Evolutionary conservation across 2,888 invertebrate genomes (phyloP), one percentile per base, ranked within the genome.

Genomic region (Blastobasis lacticolella): DNA sequence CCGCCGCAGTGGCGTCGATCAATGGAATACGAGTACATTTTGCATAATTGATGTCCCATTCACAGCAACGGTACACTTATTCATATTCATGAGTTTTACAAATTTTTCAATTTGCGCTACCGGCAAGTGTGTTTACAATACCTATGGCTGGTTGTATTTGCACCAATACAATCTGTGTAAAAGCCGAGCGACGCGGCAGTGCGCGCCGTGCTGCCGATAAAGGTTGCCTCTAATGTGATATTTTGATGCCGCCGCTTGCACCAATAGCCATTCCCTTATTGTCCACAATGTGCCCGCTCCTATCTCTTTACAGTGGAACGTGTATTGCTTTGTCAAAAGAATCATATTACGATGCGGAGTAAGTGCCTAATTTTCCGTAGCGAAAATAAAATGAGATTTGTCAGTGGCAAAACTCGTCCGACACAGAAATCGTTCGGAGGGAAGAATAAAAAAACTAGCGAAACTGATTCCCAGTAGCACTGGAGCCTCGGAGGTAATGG

Each of bases 61-160:
- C 82, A 81, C 75, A 71, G 71, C 72, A 71, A 72, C 75, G 73
- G 74, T 77, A 77, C 74, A 78, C 77, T 79, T 85, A 82, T 86
- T 86, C 80, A 86, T 86, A 87, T 87, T 86, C 85, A 87, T 87
- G 85, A 84, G 81, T 79, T 85, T 84, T 72, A 77, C 76, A 81
- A 78, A 72, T 78, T 81, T 83, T 85, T 84, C 83, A 85, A 86
- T 85, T 85, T 80, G 78, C 71, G 69, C 74, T 71, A 69, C 71
- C 68, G 73, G 78, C 67, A 77, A 78, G 73, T 78, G 72, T 85
- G 78, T 87, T 84, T 83, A 82, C 78, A 73, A 73, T 73, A 77
- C 75, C 70, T 23, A 23, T 23, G 75, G 69, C 63, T 65, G 66
- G 70, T 73, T 71, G 76, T 74, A 81, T 83, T 84, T 78, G 76